Evolutionary conservation across 1,140 invertebrate genomes (phyloP).

Genomic region (Leptoteleia sp.): DNA sequence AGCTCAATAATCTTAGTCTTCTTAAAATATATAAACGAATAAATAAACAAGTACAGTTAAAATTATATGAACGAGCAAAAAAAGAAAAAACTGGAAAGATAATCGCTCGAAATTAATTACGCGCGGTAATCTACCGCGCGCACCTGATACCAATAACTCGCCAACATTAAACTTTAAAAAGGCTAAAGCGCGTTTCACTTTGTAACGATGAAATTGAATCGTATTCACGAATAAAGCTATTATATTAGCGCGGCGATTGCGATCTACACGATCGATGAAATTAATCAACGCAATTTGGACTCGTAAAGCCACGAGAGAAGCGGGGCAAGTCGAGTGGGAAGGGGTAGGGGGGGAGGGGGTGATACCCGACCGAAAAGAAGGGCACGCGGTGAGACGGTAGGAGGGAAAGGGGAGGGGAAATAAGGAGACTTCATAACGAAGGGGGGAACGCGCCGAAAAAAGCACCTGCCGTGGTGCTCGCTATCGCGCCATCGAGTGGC

Average conservation of each 20-base stretch:
- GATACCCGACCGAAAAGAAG: too few relatives aligned
- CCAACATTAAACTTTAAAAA: constrained; percentile 24
- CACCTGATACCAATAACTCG: constrained; percentile 36
- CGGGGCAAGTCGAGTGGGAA: neutral
- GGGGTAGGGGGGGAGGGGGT: neutral
- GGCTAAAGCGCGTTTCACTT: constrained; percentile 31
- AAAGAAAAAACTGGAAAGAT: too few relatives aligned
- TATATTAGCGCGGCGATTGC: constrained; percentile 34
- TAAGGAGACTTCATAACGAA: constrained; percentile 61
- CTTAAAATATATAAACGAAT: too few relatives aligned
- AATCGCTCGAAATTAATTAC: too few relatives aligned
- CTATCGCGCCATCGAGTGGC: constrained; percentile 75
- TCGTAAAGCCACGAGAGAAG: constrained; percentile 11
- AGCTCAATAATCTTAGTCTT: too few relatives aligned
- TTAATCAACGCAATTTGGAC: constrained; percentile 55
- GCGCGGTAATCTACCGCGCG: too few relatives aligned
- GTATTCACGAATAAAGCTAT: constrained; percentile 51
- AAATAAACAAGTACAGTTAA: too few relatives aligned
- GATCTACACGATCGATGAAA: constrained; percentile 63
- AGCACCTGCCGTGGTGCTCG: constrained; percentile 76
- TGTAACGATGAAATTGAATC: constrained; percentile 46
- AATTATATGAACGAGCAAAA: too few relatives aligned
- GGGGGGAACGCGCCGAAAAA: constrained; percentile 74
- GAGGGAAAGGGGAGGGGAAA: too few relatives aligned
- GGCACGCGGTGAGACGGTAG: too few relatives aligned